Base-by-base conservation (phyloP, 2,888 invertebrate species). In the Drosophila anomelani region DNA sequence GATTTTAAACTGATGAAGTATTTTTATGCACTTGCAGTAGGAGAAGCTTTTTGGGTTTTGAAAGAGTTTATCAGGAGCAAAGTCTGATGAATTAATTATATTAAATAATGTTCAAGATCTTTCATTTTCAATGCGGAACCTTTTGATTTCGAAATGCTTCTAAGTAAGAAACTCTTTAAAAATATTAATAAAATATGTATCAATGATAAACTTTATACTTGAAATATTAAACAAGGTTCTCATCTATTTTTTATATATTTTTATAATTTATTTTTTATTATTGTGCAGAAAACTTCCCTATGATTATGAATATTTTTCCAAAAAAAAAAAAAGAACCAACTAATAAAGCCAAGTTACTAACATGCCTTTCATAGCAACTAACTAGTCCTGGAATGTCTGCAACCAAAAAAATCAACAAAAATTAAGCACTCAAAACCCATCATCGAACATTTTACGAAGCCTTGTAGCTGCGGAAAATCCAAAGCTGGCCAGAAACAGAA, bases 1-100 rank as follows among this genome's bases (percentile, higher is more conserved):
- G 51, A 20, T 20, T 34, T 34, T 34, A 51, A 51, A 15, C 51
- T 20, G 51, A 34, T 51, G 34, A 51, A 51, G 20, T 5, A 51
- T 51, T 51, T 9, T 4, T 4, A 20, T 34, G 20, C 17, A 13
- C 8, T 49, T 3, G 2, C 17, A 32, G 4, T 13, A 32, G 8
- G 4, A 13, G 8, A 17, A 17, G 32, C 1, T 32, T 4, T 32
- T 23, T 4, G 23, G 23, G 23, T 2, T 23, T 32, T 17, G 6
- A 0, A 29, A 17, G 17, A 32, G 17, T 17, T 47, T 12, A 26
- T 3, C 7, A 47, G 13, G 0, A 49, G 49, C 7, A 8, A 13
- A 6, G 17, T 4, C 2, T 13, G 2, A 3, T 6, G 1, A 32
- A 13, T 13, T 7, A 32, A 29, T n/a, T 1, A 17, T 7, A n/a